Base-by-base conservation (phyloP, 2,888 invertebrate species). In the Adineta ricciae region DNA sequence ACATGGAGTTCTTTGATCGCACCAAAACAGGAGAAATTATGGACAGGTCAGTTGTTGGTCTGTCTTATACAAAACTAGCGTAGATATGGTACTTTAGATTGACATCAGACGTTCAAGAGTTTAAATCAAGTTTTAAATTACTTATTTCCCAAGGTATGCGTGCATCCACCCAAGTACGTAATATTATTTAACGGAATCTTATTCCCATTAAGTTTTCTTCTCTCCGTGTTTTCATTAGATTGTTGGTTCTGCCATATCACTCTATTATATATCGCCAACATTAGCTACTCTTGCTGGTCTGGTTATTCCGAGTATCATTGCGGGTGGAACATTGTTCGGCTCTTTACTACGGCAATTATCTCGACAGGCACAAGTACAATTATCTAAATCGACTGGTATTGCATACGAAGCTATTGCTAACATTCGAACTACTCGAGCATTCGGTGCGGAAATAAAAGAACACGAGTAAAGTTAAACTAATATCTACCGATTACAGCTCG, bases 91-190 rank as follows among this genome's bases (percentile, higher is more conserved):
- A 82, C 91, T 92, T 85, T 90, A 94, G 95, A 88, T 91, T 97
- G 87, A 96, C 96, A 46, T 93, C 94, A 83, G 97, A 98, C 91
- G 94, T 97, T 16, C 97, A 98, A 90, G 97, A 97, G 89, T 97
- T 98, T 90, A 98, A 98, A 91, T 96, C 96, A 88, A 94, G 95
- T 1, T 97, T 98, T 89, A 98, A 98, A 90, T 93, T 94, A 88
- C 94, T 94, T 41, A 93, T 98, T 83, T 95, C 97, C 0, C 96
- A 96, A 88, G 97, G 97, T 0, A 90, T 98, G 50, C 92, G 96
- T 86, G 95, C 96, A 83, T 90, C 93, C 8, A 94, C 96, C 0
- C 97, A 97, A 92, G 94, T n/a, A n/a, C n/a, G n/a, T n/a, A n/a
- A n/a, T n/a, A n/a, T n/a, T n/a, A n/a, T n/a, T 19, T n/a, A 49